Percentiles rank a stretch among this genome's conserved stretches.
phyloP scores from a whole-genome alignment of 1,140 invertebrate species.

The Drosophila persimilis region DNA sequence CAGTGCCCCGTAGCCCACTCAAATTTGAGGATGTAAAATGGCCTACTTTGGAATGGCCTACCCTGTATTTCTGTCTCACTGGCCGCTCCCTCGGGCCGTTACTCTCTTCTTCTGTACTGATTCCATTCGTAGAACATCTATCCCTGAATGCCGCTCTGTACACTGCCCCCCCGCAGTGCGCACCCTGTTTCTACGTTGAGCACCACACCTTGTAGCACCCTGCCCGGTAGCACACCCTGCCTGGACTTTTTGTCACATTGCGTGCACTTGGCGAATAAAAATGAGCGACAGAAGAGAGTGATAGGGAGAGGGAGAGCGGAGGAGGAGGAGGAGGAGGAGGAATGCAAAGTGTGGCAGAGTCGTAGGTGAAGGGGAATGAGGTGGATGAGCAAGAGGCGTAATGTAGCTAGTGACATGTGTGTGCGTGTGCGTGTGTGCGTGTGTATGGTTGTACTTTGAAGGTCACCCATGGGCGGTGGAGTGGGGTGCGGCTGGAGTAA shows the following conservation, averaged over 20 bases:
- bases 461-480: slow-evolving; percentile 46
- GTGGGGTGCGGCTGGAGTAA: not conserved
- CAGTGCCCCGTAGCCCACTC: slow-evolving; percentile 1
- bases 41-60: no score
- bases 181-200: no score
- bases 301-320: not conserved
- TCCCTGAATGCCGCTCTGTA: slow-evolving; percentile 2
- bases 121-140: no score
- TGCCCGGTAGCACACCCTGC: not conserved
- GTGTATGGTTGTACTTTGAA: slow-evolving; percentile 49
- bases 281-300: slow-evolving; percentile 14
- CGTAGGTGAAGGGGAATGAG: not conserved
- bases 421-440: slow-evolving; percentile 12
- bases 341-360: slow-evolving; percentile 8
- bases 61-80: not conserved
- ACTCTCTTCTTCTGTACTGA: not conserved
- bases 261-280: slow-evolving; percentile 77
- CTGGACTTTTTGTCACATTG: slow-evolving; percentile 62
- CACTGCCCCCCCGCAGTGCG: not conserved
- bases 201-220: no score
- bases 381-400: slow-evolving; percentile 38
- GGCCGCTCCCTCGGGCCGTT: not conserved
- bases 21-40: no score
- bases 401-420: slow-evolving; percentile 71
- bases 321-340: not conserved